Base-by-base conservation (phyloP, 2,888 invertebrate genomes). In the Orthosia gracilis region DNA sequence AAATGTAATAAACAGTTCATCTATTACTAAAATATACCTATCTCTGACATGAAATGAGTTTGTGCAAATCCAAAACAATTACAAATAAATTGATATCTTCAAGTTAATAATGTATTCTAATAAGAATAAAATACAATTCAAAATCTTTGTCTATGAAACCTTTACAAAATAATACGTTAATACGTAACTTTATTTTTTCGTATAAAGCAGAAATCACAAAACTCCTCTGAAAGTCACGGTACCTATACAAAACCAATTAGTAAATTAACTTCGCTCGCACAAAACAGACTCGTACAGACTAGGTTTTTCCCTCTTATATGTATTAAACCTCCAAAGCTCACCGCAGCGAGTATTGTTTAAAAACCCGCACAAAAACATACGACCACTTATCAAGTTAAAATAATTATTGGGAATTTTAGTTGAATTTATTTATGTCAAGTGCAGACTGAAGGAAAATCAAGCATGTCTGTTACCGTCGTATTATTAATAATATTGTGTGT, bases 371-470 rank as follows among this genome's bases (percentile, higher is more conserved):
- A 82, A 83, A 80, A 83, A 69, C 50, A 45, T 64, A 69, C 80
- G n/a, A 66, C 64, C 80, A 76, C 84, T 84, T 76, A 65, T 70
- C 55, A 80, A 80, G 67, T 80, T 68, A 73, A 84, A 80, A 84
- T 80, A 73, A 73, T 82, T 80, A 66, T 67, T 75, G 49, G 45
- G 40, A 64, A 69, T 82, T 76, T 55, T 2, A 71, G 67, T 49
- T 69, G 63, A 78, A 78, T 81, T 81, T 75, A 75, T 82, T 83
- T 75, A 83, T 71, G 82, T 75, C 84, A 80, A 64, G 59, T 80
- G n/a, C 82, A 82, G 83, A 15, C 58, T 61, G 45, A 63, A 80
- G 80, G 74, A 83, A 82, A 83, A 69, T 80, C 75, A 73, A 75
- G 50, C 21, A 17, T 23, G 69, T 72, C 75, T 80, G 70, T 67